Percentiles rank a stretch among this genome's conserved stretches.
phyloP scores from a whole-genome alignment of 2,797 vertebrate genomes.

The Propithecus perrieri region DNA sequence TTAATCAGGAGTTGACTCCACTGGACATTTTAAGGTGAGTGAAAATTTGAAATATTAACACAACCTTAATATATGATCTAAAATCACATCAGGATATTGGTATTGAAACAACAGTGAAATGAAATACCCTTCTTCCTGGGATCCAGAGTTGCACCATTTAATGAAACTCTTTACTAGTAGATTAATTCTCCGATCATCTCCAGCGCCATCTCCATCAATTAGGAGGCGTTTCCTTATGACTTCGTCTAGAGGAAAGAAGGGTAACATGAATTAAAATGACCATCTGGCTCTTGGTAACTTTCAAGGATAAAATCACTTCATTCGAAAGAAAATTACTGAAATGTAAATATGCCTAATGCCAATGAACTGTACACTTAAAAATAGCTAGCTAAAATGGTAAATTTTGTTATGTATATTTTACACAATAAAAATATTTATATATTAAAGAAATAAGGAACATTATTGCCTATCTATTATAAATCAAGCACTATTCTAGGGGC shows the following conservation, averaged over 20 bases:
- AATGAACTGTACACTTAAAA: background rate
- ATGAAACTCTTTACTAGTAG: conserved; percentile 96
- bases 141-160: conserved; percentile 96
- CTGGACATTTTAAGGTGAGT: background rate
- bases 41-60: background rate
- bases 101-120: background rate
- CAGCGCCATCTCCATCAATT: conserved; percentile 98
- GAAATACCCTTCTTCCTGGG: conserved; percentile 95
- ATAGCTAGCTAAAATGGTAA: background rate
- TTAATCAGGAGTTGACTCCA: background rate
- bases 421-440: background rate
- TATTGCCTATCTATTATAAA: background rate
- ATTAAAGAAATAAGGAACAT: background rate
- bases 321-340: conserved; percentile 5
- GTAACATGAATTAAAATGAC: background rate
- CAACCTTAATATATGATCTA: background rate
- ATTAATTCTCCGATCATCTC: conserved; percentile 97
- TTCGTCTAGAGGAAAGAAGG: conserved; percentile 87
- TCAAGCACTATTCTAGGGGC: background rate
- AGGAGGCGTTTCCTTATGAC: conserved; percentile 98
- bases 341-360: background rate
- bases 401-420: background rate
- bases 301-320: background rate
- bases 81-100: background rate
- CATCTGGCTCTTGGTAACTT: background rate